A percentile compares a stretch with the other conserved stretches of the same genome.
phyloP scores from a whole-genome alignment of 37 sponge, comb jelly and placozoan genomes.

The Amphimedon queenslandica region DNA sequence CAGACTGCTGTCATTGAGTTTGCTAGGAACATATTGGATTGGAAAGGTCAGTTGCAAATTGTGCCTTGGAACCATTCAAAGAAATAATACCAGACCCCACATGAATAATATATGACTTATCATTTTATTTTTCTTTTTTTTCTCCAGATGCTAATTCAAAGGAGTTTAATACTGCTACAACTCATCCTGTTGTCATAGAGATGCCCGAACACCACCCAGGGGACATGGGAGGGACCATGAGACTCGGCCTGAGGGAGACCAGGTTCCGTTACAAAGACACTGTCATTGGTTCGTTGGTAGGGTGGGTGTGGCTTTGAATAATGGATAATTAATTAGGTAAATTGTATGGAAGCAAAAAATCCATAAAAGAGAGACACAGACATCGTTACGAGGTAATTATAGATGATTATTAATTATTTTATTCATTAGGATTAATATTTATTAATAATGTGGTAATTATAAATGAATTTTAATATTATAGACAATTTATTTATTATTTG shows the following conservation, averaged over 20 bases:
- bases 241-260: conserved; percentile 84
- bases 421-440: conserved; percentile 2
- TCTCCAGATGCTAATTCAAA: conserved; percentile 77
- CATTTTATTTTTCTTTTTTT: not conserved
- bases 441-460: no score
- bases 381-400: conserved; percentile 81
- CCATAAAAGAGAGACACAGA: conserved; percentile 88
- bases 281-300: conserved; percentile 47
- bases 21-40: conserved; percentile 83
- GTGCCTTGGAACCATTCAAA: not conserved
- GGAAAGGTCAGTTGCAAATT: conserved; percentile 41
- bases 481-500: no score
- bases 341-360: conserved; percentile 53
- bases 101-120: not conserved
- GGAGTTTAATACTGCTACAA: conserved; percentile 68
- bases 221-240: conserved; percentile 94
- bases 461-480: no score
- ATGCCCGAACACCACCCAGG: conserved; percentile 98
- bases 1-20: conserved; percentile 94
- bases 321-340: conserved; percentile 33
- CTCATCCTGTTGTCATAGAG: conserved; percentile 85
- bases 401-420: not conserved
- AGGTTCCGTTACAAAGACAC: conserved; percentile 65
- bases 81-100: not conserved
- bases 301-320: not conserved